These are phyloP conservation scores for Antheraea yamamai DNA, from an alignment of 2,888 invertebrate genomes.

Conservation along the genomic window DNA sequence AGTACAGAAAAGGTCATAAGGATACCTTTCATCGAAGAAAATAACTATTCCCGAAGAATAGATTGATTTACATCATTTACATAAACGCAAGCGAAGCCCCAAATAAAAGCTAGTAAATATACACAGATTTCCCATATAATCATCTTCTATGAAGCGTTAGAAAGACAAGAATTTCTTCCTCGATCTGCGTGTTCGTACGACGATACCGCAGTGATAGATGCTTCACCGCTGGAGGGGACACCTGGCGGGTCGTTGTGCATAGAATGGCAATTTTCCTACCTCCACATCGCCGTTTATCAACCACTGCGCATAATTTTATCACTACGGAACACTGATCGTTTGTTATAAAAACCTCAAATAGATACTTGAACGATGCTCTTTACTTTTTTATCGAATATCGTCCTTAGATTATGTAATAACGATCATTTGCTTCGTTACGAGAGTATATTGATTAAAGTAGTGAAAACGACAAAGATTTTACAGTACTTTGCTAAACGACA, in stretches of 20 bases:
- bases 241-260: constrained; percentile 32
- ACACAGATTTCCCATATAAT: neutral
- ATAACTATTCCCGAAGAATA: neutral
- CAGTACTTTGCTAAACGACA: neutral
- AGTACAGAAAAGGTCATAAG: too few relatives aligned
- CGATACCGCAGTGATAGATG: constrained; percentile 26
- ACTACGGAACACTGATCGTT: constrained; percentile 21
- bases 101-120: too few relatives aligned
- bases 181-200: constrained; percentile 4
- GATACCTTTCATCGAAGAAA: neutral
- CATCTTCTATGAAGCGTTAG: neutral
- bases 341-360: constrained; percentile 12
- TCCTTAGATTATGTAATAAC: neutral
- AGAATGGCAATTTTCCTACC: constrained; percentile 34
- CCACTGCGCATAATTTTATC: constrained; percentile 38
- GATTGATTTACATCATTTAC: too few relatives aligned
- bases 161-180: neutral
- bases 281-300: constrained; percentile 37
- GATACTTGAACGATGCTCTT: neutral
- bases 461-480: neutral
- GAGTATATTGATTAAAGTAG: neutral
- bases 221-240: constrained; percentile 24
- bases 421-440: too few relatives aligned
- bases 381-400: neutral
- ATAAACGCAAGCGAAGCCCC: too few relatives aligned